Conservation (phyloP, 2,113 vertebrate genomes). For the Oreochromis spilurus region DNA sequence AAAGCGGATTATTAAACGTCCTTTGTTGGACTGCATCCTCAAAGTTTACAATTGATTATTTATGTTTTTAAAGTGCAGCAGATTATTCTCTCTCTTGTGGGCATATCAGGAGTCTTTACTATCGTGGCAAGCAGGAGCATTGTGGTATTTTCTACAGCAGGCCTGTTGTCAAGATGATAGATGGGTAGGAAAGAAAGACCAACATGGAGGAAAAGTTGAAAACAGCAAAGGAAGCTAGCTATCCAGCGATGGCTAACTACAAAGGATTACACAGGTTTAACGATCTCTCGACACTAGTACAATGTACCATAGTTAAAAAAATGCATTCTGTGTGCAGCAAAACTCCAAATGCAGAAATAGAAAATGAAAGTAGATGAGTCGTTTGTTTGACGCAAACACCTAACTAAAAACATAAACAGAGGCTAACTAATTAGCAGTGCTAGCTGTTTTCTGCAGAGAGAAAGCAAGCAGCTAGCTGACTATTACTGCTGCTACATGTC, state of each 20-base stretch:
- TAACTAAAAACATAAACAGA: background rate
- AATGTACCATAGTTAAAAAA: rapidly evolving
- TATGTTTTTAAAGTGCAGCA: background rate
- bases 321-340: background rate
- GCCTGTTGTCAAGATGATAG: conserved; percentile 2
- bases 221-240: conserved; percentile 10
- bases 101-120: background rate
- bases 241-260: conserved; percentile 14
- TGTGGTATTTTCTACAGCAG: background rate
- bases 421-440: conserved; percentile 40
- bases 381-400: background rate
- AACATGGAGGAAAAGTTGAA: conserved; percentile 33
- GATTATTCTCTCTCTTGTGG: background rate
- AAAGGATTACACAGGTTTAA: background rate
- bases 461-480: background rate
- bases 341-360: background rate
- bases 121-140: background rate
- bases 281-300: background rate
- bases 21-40: background rate
- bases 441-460: background rate
- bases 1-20: background rate
- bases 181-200: background rate
- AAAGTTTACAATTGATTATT: background rate
- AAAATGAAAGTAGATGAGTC: background rate
- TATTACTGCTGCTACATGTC: background rate